These are phyloP conservation scores for Deroplatys truncata DNA, from an alignment of 2,888 invertebrate genomes.

Conservation along the genomic window DNA sequence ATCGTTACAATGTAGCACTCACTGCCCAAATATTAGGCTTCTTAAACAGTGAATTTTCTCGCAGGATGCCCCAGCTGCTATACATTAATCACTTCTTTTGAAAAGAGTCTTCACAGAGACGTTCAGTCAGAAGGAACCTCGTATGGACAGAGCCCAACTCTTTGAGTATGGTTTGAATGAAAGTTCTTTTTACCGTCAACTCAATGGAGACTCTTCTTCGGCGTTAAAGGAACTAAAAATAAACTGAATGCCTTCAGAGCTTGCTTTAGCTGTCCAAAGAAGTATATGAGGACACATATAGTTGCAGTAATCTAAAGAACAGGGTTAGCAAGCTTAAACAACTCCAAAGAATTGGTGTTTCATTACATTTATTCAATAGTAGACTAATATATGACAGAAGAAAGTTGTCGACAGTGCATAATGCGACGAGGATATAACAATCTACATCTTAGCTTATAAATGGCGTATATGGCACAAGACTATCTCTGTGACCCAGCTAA, in stretches of 20 bases:
- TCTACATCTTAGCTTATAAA: too few species aligned
- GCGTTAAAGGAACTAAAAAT: not conserved
- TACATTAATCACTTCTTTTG: not conserved
- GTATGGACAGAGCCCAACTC: not conserved
- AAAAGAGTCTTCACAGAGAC: not conserved
- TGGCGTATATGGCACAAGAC: too few species aligned
- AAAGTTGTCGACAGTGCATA: too few species aligned
- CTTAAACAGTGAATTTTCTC: not conserved
- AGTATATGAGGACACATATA: too few species aligned
- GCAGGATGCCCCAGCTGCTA: not conserved
- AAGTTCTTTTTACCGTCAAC: not conserved
- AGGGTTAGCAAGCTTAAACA: too few species aligned
- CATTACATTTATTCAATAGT: too few species aligned
- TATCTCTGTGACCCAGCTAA: too few species aligned
- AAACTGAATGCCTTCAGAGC: not conserved
- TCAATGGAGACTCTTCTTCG: not conserved
- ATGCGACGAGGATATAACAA: too few species aligned
- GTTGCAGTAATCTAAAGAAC: too few species aligned
- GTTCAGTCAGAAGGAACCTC: not conserved
- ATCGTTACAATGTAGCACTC: too few species aligned
- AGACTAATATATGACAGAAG: too few species aligned
- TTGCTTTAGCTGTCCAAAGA: not conserved
- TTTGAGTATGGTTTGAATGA: not conserved
- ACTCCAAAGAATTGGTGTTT: too few species aligned
- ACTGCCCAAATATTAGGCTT: not conserved